Evolutionary conservation across 2,888 invertebrate genomes (phyloP), one percentile per base, ranked within the genome.

Genomic region (Caenorhabditis becei): DNA sequence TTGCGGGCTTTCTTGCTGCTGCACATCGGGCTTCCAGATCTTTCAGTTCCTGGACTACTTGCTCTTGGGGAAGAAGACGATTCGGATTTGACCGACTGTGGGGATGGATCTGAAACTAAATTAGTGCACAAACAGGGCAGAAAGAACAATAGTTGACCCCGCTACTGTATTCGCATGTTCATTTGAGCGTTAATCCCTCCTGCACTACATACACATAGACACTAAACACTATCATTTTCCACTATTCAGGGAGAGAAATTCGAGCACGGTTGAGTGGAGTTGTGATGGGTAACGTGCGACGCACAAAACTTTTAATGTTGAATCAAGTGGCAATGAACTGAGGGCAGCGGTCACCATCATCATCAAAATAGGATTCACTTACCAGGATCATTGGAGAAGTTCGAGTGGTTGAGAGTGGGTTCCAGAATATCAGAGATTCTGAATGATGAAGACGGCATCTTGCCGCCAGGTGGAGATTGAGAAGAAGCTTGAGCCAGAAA

Each of bases 1-100:
- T 91, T 91, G 23, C 91, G 85, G 18, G 90, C 85, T 82, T 91
- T 91, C 79, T 91, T 91, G n/a, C 83, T 80, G 2, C 85, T 88
- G 47, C 71, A 70, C 56, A 69, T 54, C 18, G 81, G 83, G 59
- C 77, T 81, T 28, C 58, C 61, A 14, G 56, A 51, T 18, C 82
- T 23, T 44, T 82, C 82, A 1, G 74, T 58, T n/a, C 69, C 51
- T 1, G 84, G 84, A 28, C 72, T 81, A 23, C 47, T 54, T 0
- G 58, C 67, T 75, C 82, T 66, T 3, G 82, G 79, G 2, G 84
- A 80, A 23, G 59, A 59, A 11, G 78, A 69, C 35, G 63, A 41
- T 10, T 77, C 69, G 35, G 75, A 75, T 53, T 66, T 66, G 24
- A 53, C 20, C 1, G 75, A 75, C 28, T 66, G 66, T 53, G 75